A percentile compares a stretch with the other conserved stretches of the same genome.
phyloP scores from a whole-genome alignment of 2,888 invertebrate species.

The Drosophila tanythrix region DNA sequence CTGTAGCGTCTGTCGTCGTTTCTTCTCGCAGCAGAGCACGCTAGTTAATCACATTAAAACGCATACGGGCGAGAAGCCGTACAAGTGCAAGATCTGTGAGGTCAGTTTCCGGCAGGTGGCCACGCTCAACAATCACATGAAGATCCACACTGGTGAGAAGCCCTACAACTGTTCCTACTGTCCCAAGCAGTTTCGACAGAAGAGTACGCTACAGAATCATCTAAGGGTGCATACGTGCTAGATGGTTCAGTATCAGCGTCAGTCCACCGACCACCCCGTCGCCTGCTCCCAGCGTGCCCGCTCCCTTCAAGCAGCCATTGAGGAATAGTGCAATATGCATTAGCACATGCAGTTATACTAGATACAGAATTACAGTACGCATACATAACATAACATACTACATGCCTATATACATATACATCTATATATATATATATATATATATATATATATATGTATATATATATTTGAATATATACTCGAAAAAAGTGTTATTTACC shows the following conservation, averaged over 20 bases:
- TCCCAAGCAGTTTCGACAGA: slow-evolving; percentile 83
- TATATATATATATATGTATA: slow-evolving; percentile 18
- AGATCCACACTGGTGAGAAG: slow-evolving; percentile 83
- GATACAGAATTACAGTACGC: slow-evolving; percentile 48
- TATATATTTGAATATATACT: slow-evolving; percentile 74
- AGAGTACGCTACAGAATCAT: slow-evolving; percentile 82
- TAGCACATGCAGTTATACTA: slow-evolving; percentile 51
- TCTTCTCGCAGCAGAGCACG: slow-evolving; percentile 83
- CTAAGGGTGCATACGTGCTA: slow-evolving; percentile 82
- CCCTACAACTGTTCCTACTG: slow-evolving; percentile 83
- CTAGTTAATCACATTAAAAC: slow-evolving; percentile 83
- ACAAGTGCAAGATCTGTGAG: slow-evolving; percentile 83
- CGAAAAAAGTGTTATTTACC: slow-evolving; percentile 78
- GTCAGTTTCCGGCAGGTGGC: slow-evolving; percentile 82
- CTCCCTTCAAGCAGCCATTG: slow-evolving; percentile 65
- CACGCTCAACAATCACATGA: slow-evolving; percentile 82
- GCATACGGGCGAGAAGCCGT: slow-evolving; percentile 82
- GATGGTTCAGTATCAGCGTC: slow-evolving; percentile 19
- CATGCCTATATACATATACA: slow-evolving; percentile 45
- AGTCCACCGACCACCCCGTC: slow-evolving; percentile 1
- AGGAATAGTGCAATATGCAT: slow-evolving; percentile 73
- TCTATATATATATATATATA: slow-evolving; percentile 16
- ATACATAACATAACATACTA: slow-evolving; percentile 24
- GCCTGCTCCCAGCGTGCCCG: slow-evolving; percentile 30
- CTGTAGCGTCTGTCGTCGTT: slow-evolving; percentile 80